Conservation (phyloP, 2,113 vertebrate species). For the Thalassarche chlororhynchos region DNA sequence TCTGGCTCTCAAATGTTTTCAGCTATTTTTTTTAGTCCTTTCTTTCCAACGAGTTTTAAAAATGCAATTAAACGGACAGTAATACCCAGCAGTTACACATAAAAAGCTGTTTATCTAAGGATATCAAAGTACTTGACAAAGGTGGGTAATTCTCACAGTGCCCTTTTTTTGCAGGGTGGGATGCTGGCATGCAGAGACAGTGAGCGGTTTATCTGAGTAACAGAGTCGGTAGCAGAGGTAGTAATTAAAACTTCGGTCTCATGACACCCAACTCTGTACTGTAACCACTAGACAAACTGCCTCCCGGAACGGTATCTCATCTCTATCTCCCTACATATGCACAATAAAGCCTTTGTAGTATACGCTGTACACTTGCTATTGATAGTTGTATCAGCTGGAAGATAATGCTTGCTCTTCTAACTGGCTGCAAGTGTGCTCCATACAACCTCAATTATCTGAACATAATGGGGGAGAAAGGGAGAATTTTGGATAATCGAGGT, state of each 20-base stretch:
- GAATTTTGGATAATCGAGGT: conserved; percentile 38
- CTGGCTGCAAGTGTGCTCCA: conserved; percentile 38
- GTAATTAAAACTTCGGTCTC: conserved; percentile 69
- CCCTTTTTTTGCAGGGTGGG: conserved; percentile 19
- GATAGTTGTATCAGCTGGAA: conserved; percentile 71
- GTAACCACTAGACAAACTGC: conserved; percentile 63
- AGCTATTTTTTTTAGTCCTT: not conserved
- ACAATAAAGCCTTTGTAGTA: conserved; percentile 71
- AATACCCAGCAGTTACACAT: not conserved
- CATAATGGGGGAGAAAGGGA: conserved; percentile 22
- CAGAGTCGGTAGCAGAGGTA: conserved; percentile 41
- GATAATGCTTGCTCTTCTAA: conserved; percentile 61
- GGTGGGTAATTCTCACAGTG: conserved; percentile 39
- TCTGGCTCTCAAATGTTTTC: not conserved
- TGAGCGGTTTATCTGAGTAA: conserved; percentile 30
- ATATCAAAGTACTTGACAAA: conserved; percentile 40
- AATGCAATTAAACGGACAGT: conserved; percentile 23
- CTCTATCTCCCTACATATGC: conserved; percentile 66
- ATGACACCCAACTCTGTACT: conserved; percentile 64
- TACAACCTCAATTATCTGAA: conserved; percentile 53
- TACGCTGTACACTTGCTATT: conserved; percentile 66
- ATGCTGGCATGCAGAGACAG: conserved; percentile 45
- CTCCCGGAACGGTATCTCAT: conserved; percentile 50
- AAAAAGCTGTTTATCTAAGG: conserved; percentile 46
- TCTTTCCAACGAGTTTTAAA: conserved; percentile 11